A percentile compares a stretch with the other conserved stretches of the same genome.
Conservation (phyloP, 2,888 invertebrate genomes). For the Trichogramma dendrolimi region DNA sequence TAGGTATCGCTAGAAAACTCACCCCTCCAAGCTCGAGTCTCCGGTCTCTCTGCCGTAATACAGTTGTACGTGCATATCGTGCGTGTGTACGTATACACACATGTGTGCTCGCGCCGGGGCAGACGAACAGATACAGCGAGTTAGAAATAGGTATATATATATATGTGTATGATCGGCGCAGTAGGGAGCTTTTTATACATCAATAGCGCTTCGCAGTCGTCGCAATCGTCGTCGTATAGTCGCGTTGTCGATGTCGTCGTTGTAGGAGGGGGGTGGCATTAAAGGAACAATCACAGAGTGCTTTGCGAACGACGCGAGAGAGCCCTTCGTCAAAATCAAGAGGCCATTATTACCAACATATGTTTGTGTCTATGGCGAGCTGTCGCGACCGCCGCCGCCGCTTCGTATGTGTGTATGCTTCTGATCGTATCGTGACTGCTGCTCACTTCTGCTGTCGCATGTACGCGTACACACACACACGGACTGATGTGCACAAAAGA, state of each 20-base stretch:
- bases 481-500: background rate
- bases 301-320: conserved; percentile 34
- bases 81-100: too few relatives aligned
- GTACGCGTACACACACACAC: conserved; percentile 18
- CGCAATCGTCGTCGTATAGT: too few relatives aligned
- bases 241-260: background rate
- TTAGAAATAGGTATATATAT: too few relatives aligned
- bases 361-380: conserved; percentile 39
- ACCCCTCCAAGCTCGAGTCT: too few relatives aligned
- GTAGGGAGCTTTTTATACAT: too few relatives aligned
- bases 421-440: conserved; percentile 45
- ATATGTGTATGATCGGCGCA: too few relatives aligned
- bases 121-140: too few relatives aligned
- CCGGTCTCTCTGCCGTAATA: too few relatives aligned
- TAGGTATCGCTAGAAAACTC: background rate
- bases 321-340: conserved; percentile 49
- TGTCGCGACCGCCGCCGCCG: too few relatives aligned
- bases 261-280: conserved; percentile 22
- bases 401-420: background rate
- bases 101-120: too few relatives aligned
- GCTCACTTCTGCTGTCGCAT: background rate
- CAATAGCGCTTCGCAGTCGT: too few relatives aligned
- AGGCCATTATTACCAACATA: conserved; percentile 50
- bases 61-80: too few relatives aligned
- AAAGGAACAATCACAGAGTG: conserved; percentile 42